These are phyloP conservation scores for Periophthalmus modestus DNA, from an alignment of 2,113 vertebrate genomes.

Conservation along the genomic window DNA sequence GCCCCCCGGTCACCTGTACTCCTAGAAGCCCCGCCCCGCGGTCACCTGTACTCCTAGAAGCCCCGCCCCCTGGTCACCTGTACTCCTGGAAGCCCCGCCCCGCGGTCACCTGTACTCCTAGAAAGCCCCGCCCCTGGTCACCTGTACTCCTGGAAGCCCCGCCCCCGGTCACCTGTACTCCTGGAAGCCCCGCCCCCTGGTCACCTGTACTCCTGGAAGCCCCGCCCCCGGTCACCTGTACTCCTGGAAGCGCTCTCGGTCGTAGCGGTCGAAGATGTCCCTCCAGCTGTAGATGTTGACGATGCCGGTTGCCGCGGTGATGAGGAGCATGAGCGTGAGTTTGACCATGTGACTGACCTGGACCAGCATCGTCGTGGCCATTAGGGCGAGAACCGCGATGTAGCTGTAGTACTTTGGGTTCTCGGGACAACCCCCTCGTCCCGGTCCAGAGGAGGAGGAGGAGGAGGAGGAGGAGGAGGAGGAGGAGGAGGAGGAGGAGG, in stretches of 20 bases:
- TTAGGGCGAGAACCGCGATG: constrained; percentile 84
- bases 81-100: constrained; percentile 43
- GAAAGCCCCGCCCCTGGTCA: constrained; percentile 36
- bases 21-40: no score
- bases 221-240: constrained; percentile 68
- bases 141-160: constrained; percentile 69
- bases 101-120: constrained; percentile 76
- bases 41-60: constrained; percentile 77
- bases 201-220: constrained; percentile 77
- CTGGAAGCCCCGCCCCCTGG: no score
- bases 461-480: constrained; percentile 68
- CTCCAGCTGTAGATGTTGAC: constrained; percentile 89
- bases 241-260: constrained; percentile 79
- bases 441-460: constrained; percentile 19
- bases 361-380: constrained; percentile 95
- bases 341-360: constrained; percentile 99
- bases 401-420: constrained; percentile 95
- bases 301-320: constrained; percentile 77
- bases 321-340: constrained; percentile 90
- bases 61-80: constrained; percentile 59
- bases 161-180: constrained; percentile 72
- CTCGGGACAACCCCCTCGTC: constrained; percentile 72
- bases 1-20: constrained; percentile 71
- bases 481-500: constrained; percentile 50
- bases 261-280: constrained; percentile 88